Evolutionary conservation across 2,113 vertebrate genomes (phyloP), one percentile per base, ranked within the genome.

Genomic region (Mobula birostris): DNA sequence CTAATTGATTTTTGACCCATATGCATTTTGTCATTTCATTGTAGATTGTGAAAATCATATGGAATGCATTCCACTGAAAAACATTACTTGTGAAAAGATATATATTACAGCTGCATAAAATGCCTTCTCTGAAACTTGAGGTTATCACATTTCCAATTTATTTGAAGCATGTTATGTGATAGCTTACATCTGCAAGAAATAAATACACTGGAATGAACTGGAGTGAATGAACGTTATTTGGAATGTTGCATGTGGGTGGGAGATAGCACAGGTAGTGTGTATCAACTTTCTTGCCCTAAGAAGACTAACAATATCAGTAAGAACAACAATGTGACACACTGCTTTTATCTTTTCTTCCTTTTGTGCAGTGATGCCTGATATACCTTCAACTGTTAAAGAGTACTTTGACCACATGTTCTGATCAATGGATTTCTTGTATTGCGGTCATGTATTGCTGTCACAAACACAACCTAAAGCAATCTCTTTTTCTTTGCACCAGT

Each of bases 101-200:
- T 48, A 63, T 48, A 63, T 87, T 87, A 63, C 5, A 14, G 27
- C 56, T 87, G 58, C 56, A 87, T 87, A 29, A 61, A 87, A 61
- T 48, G 24, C 56, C 56, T 87, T 87, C 83, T 15, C 24, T 63
- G 83, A 87, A 87, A 87, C 27, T 14, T 9, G 15, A 56, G 58
- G 27, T 87, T 87, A 63, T 61, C 48, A 87, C 2, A 61, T 87
- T 63, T 87, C 83, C 83, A 63, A 87, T 87, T 87, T 63, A 87
- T 63, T 87, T 29, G 83, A 63, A 87, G 12, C 83, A 63, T 63
- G 58, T 87, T 87, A 87, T 27, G 21, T 56, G 40, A 56, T 58
- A 48, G 48, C 48, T 56, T 83, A 27, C 21, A 87, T 5, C 56
- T n/a, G 83, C 27, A 63, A 63, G 27, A 63, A 87, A 87, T 63